Evolutionary conservation across 1,140 invertebrate genomes (phyloP).

Genomic region (Myzus persicae): DNA sequence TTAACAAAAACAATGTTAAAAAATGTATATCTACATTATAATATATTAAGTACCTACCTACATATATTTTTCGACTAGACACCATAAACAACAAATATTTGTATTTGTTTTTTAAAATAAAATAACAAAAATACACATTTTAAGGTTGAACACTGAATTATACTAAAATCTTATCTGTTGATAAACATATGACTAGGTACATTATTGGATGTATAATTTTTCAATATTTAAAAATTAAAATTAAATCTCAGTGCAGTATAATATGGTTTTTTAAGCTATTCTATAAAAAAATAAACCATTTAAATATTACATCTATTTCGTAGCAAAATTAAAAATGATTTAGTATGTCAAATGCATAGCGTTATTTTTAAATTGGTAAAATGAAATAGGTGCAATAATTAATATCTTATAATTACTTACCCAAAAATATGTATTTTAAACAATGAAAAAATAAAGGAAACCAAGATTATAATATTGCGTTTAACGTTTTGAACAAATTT

Average conservation of each 20-base stretch:
- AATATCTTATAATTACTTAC: too few relatives aligned
- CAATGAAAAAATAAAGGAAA: neutral
- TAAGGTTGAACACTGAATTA: too few relatives aligned
- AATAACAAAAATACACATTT: too few relatives aligned
- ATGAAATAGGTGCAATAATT: neutral
- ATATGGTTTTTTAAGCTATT: neutral
- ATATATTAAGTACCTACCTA: too few relatives aligned
- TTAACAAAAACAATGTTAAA: neutral
- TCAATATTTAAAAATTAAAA: neutral
- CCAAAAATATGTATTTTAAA: neutral
- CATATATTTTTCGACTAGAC: neutral
- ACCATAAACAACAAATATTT: neutral
- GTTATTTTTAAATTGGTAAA: neutral
- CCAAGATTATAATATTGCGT: neutral
- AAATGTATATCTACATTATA: neutral
- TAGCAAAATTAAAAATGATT: neutral
- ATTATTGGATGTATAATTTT: neutral
- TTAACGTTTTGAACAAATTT: neutral
- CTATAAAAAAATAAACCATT: neutral
- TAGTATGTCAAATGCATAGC: neutral
- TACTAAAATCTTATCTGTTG: too few relatives aligned
- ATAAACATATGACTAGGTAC: neutral
- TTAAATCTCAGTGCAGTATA: neutral
- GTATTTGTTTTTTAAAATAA: neutral
- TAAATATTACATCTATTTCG: neutral